phyloP scores from a whole-genome alignment of 2,888 invertebrate species.

The Saturnia pavonia region DNA sequence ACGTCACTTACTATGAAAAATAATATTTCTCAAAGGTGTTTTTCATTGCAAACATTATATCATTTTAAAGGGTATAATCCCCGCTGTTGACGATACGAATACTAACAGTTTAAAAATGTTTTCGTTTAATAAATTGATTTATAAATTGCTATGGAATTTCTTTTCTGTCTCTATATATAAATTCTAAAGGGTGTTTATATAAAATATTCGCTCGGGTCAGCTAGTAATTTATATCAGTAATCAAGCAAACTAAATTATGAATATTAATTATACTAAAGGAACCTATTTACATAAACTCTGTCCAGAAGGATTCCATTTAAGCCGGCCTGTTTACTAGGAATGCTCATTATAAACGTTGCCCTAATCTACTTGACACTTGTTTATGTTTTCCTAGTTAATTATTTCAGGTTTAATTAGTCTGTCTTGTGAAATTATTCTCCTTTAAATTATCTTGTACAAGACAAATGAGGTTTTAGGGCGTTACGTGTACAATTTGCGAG shows the following conservation, averaged over 20 bases:
- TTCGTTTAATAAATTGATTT: too few relatives aligned
- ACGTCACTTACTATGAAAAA: too few relatives aligned
- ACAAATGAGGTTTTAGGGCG: conserved; percentile 42
- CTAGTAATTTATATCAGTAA: background rate
- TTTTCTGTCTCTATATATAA: too few relatives aligned
- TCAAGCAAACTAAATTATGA: background rate
- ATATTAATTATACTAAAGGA: background rate
- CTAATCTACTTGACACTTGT: conserved; percentile 49
- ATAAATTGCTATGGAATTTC: too few relatives aligned
- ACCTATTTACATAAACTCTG: conserved; percentile 16
- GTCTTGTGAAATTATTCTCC: conserved; percentile 58
- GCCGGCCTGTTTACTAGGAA: conserved; percentile 22
- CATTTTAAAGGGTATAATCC: too few relatives aligned
- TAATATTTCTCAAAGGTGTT: too few relatives aligned
- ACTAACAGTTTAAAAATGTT: too few relatives aligned
- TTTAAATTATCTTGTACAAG: conserved; percentile 58
- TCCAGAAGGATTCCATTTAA: conserved; percentile 17
- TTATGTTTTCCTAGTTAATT: conserved; percentile 62
- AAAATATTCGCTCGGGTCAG: background rate
- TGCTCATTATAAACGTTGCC: conserved; percentile 37
- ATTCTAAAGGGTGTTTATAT: too few relatives aligned
- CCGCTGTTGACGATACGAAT: too few relatives aligned
- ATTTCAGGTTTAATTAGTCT: conserved; percentile 63
- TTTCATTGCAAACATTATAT: too few relatives aligned
- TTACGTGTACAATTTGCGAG: conserved; percentile 51